phyloP scores from a whole-genome alignment of 2,888 invertebrate species.

The Ormyrus pomaceus region DNA sequence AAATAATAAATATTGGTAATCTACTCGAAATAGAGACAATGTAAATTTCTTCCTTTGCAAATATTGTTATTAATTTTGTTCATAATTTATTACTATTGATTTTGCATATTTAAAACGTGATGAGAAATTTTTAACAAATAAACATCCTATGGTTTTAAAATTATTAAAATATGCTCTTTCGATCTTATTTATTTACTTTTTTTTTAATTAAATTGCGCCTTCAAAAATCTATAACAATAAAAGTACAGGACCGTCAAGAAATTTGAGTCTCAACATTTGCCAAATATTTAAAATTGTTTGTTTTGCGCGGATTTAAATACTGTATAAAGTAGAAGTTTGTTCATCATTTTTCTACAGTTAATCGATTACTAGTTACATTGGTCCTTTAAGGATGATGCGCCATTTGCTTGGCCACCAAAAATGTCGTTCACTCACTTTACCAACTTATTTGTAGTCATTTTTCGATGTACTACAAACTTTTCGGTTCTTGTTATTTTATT shows the following conservation, averaged over 20 bases:
- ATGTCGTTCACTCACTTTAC: constrained; percentile 48
- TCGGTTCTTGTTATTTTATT: constrained; percentile 28
- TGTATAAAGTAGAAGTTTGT: constrained; percentile 59
- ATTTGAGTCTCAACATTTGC: constrained; percentile 11
- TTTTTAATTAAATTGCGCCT: not conserved
- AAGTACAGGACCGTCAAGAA: constrained; percentile 21
- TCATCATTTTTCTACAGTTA: constrained; percentile 56
- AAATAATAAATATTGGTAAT: constrained; percentile 26
- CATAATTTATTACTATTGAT: constrained; percentile 2
- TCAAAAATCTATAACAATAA: not conserved
- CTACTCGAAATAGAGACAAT: not conserved
- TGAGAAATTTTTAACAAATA: not conserved
- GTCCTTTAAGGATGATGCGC: constrained; percentile 69
- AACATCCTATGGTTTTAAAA: constrained; percentile 1
- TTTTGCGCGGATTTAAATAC: constrained; percentile 50
- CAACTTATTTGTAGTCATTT: constrained; percentile 36
- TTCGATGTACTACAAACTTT: constrained; percentile 43
- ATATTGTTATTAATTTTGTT: not conserved
- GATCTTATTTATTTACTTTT: not conserved
- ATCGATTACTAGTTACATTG: constrained; percentile 70
- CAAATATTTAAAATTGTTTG: constrained; percentile 28
- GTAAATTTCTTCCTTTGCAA: constrained; percentile 38
- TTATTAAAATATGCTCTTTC: not conserved
- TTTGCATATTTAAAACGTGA: not conserved
- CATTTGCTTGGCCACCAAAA: constrained; percentile 54